Base-by-base conservation (phyloP, 2,888 invertebrate genomes). In the Epirrhoe tristata region DNA sequence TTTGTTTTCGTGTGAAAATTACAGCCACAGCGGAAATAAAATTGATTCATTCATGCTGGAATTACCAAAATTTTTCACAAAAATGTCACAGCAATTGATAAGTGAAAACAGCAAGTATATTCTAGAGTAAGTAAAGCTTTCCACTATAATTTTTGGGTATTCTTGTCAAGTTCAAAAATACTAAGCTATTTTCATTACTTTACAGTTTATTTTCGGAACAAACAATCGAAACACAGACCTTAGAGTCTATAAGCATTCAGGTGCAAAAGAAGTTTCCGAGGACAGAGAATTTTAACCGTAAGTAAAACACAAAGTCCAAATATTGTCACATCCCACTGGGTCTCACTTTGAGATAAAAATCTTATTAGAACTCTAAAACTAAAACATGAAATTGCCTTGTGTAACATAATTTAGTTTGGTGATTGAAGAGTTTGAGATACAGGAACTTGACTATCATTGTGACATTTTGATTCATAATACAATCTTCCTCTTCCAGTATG, bases 231-330 rank as follows among this genome's bases (percentile, higher is more conserved):
- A 94, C 95, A 64, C 96, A 96, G 83, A 95, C 95, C 34, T 93
- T 98, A 81, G 98, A 98, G 79, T 94, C 94, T 53, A 94, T 98
- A 77, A 96, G 96, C 59, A 94, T 94, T 75, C 96, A 96, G 81
- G 94, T 98, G 51, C 96, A 97, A 82, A 97, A 97, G 82, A 95
- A 95, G 75, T 98, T 98, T 85, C 94, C 95, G 24, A 96, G 96
- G 84, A 94, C 95, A 60, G 97, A 97, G 79, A 96, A 96, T 84
- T 97, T 97, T 81, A 97, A 97, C 90, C 91, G 96, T 96, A 84
- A 88, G 90, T 92, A 43, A 17, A 34, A 12, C 12, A 43, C 0
- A 12, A 39, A 8, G 10, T 39, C 3, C 36, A 39, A 39, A 39
- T 24, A 24, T 24, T 24, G 24, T 24, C 24, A 24, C 24, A 24